These are phyloP conservation scores for Gymnopithys bicolor DNA, from an alignment of 2,797 vertebrate genomes.

Conservation along the genomic window DNA sequence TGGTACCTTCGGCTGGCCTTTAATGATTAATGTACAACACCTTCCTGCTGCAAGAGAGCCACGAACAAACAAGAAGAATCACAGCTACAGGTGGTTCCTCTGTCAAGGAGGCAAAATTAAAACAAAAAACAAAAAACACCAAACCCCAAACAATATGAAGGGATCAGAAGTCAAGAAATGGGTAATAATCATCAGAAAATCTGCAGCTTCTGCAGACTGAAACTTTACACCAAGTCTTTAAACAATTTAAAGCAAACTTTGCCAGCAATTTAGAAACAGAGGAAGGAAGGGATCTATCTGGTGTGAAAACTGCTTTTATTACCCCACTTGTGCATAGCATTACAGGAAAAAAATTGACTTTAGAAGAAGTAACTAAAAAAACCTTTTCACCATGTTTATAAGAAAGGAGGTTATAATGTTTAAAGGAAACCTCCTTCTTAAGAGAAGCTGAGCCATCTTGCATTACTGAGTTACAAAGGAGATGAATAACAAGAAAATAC, in stretches of 20 bases:
- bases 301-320: neutral
- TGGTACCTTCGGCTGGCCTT: neutral
- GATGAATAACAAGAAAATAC: neutral
- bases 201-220: neutral
- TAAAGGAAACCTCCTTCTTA: neutral
- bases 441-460: neutral
- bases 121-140: neutral
- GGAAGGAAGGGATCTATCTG: neutral
- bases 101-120: neutral
- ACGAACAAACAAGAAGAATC: neutral
- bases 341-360: neutral
- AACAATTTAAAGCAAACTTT: neutral
- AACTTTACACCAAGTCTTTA: neutral
- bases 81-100: neutral
- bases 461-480: neutral
- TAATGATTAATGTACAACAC: neutral
- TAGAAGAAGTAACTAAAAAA: neutral
- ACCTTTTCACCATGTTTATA: neutral
- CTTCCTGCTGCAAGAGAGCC: neutral
- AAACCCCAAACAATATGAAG: neutral
- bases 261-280: neutral
- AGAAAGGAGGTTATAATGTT: neutral
- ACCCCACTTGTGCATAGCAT: neutral
- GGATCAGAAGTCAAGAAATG: neutral
- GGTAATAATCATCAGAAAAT: neutral